Evolutionary conservation across 2,888 invertebrate genomes (phyloP).

Genomic region (Malthinus seriepunctatus): DNA sequence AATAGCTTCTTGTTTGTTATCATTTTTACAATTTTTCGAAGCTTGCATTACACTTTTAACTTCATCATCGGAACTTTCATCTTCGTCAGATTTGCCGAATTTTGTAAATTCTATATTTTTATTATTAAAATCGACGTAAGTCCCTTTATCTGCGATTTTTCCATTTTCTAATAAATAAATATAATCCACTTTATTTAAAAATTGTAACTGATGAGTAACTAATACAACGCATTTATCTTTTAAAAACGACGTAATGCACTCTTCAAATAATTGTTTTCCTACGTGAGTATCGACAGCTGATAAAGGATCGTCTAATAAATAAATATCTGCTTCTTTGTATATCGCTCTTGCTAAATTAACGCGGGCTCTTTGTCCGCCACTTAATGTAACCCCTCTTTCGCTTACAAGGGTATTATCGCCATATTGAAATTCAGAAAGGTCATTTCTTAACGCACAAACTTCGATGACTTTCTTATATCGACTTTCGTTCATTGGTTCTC

Average conservation of each 20-base stretch:
- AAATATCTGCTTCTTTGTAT: slow-evolving; percentile 80
- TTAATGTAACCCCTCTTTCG: slow-evolving; percentile 70
- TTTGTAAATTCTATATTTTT: slow-evolving; percentile 74
- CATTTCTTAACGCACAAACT: slow-evolving; percentile 66
- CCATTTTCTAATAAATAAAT: slow-evolving; percentile 61
- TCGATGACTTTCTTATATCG: slow-evolving; percentile 65
- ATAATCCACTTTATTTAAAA: slow-evolving; percentile 59
- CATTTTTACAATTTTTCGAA: slow-evolving; percentile 31
- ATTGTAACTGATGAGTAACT: slow-evolving; percentile 72
- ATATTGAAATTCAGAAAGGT: slow-evolving; percentile 70
- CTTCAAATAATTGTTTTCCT: slow-evolving; percentile 80
- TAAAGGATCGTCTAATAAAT: slow-evolving; percentile 83
- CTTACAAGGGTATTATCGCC: slow-evolving; percentile 81
- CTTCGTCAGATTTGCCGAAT: slow-evolving; percentile 17
- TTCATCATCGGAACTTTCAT: background rate
- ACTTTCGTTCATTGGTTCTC: slow-evolving; percentile 62
- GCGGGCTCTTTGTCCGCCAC: slow-evolving; percentile 81
- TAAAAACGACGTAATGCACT: slow-evolving; percentile 66
- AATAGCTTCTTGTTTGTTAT: slow-evolving; percentile 44
- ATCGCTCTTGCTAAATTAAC: slow-evolving; percentile 82
- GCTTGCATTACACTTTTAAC: slow-evolving; percentile 37
- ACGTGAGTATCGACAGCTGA: slow-evolving; percentile 88
- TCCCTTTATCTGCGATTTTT: slow-evolving; percentile 61
- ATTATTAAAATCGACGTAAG: slow-evolving; percentile 69
- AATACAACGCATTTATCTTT: slow-evolving; percentile 69